Conservation (phyloP, 92 coral and sea anemone species). For the Epizoanthus scotinus region DNA sequence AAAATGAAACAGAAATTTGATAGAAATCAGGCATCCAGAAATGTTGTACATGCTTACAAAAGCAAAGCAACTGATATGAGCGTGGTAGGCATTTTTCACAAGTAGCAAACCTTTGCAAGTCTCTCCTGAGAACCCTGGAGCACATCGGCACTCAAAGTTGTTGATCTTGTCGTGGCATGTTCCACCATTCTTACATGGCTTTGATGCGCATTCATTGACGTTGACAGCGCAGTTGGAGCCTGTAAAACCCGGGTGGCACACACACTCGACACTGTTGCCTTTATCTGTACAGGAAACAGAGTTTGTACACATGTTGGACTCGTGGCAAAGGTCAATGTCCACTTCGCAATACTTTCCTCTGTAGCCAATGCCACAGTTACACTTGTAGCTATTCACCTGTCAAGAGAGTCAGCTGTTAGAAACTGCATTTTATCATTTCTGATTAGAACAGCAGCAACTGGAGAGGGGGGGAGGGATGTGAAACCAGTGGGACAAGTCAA, state of each 20-base stretch:
- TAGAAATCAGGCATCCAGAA: too few relatives aligned
- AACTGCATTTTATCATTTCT: not conserved
- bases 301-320: slow-evolving; percentile 77
- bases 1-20: too few relatives aligned
- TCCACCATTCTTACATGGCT: slow-evolving; percentile 94
- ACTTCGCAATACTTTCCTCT: slow-evolving; percentile 80
- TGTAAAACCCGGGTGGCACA: slow-evolving; percentile 84
- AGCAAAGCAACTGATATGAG: not conserved
- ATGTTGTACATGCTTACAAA: too few relatives aligned
- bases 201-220: slow-evolving; percentile 81
- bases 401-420: not conserved
- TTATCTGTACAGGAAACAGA: slow-evolving; percentile 77
- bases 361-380: slow-evolving; percentile 92
- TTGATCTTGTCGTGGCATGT: slow-evolving; percentile 81
- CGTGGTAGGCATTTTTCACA: not conserved
- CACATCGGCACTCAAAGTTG: slow-evolving; percentile 79
- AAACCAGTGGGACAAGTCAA: too few relatives aligned
- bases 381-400: slow-evolving; percentile 69
- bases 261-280: slow-evolving; percentile 83
- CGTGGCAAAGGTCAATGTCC: slow-evolving; percentile 88
- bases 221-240: slow-evolving; percentile 95
- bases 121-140: slow-evolving; percentile 76
- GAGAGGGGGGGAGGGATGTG: too few relatives aligned
- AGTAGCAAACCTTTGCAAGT: slow-evolving; percentile 77
- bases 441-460: not conserved